These are phyloP conservation scores for Polyommatus icarus DNA, from an alignment of 2,888 invertebrate genomes.

Conservation along the genomic window DNA sequence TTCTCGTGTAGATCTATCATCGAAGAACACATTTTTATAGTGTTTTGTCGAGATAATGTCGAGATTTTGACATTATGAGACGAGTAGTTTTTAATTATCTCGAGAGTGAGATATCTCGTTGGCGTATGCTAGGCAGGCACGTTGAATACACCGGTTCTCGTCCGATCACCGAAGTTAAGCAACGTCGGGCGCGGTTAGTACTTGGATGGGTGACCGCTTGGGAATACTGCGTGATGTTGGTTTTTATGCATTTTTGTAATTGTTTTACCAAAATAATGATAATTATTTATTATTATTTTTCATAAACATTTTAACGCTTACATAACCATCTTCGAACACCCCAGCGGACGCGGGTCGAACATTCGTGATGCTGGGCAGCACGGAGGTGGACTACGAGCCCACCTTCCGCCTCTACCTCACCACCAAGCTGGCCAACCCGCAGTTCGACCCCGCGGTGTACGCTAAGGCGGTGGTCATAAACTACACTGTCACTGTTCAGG, in stretches of 20 bases:
- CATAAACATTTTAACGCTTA: background rate
- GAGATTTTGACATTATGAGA: no score
- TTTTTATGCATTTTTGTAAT: no score
- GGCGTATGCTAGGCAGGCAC: no score
- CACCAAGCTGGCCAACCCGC: conserved; percentile 93
- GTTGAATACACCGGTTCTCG: conserved; percentile 44
- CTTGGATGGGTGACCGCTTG: conserved; percentile 57
- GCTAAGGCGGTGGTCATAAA: conserved; percentile 94
- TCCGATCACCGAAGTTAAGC: conserved; percentile 50
- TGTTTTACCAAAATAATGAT: no score
- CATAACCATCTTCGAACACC: background rate
- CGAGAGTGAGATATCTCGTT: no score
- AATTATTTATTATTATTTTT: no score
- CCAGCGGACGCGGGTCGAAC: conserved; percentile 85
- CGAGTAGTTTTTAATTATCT: no score
- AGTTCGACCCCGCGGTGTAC: conserved; percentile 91
- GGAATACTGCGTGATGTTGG: no score
- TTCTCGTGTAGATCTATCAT: no score
- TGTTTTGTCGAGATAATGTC: no score
- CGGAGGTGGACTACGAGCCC: conserved; percentile 94
- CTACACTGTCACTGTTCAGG: conserved; percentile 92
- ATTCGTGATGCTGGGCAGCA: conserved; percentile 93
- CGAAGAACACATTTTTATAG: no score
- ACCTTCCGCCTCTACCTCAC: conserved; percentile 94
- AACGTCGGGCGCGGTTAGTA: conserved; percentile 59